Evolutionary conservation across 2,797 vertebrate species (phyloP), one percentile per base, ranked within the genome.

Genomic region (Cyprinodon diabolis): DNA sequence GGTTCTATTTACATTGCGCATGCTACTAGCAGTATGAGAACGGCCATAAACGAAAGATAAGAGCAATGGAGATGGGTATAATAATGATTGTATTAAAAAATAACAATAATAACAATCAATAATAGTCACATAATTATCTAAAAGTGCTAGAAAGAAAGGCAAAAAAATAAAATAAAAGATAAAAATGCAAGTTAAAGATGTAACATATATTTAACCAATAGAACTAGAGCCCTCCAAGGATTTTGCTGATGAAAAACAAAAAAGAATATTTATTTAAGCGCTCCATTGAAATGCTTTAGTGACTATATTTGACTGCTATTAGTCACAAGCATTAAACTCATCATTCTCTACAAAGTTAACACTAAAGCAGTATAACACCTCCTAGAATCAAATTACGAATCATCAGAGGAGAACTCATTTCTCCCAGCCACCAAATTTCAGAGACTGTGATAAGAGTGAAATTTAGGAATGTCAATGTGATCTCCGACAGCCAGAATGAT

Each of bases 391-490:
- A 78, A 81, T 23, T 15, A 37, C 13, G 48, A 58, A 66, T 77
- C 66, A 30, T 60, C 21, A 71, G 17, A 81, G 51, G 72, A 23
- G 4, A 81, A 77, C 40, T 76, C 2, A 71, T 77, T 54, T 70
- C 65, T 81, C 30, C 52, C 54, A 9, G 71, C 5, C 67, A 62
- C 56, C 1, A 57, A 48, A 43, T 73, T 66, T 57, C 30, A 68
- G 63, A 71, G 6, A 3, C 45, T 0, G 48, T 52, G 49, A 78
- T 4, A 13, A 70, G 45, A 57, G 40, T 25, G 55, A 74, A 69
- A 77, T 78, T 52, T 77, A 13, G 56, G 86, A 84, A 86, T 79
- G 84, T 77, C 72, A 87, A 75, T 73, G 70, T 57, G 55, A 71
- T 68, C 43, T 85, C 77, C 54, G 72, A 74, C 74, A 80, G 74